Percentiles rank a stretch among this genome's conserved stretches.
phyloP scores from a whole-genome alignment of 2,113 vertebrate species.

The Pipra filicauda region DNA sequence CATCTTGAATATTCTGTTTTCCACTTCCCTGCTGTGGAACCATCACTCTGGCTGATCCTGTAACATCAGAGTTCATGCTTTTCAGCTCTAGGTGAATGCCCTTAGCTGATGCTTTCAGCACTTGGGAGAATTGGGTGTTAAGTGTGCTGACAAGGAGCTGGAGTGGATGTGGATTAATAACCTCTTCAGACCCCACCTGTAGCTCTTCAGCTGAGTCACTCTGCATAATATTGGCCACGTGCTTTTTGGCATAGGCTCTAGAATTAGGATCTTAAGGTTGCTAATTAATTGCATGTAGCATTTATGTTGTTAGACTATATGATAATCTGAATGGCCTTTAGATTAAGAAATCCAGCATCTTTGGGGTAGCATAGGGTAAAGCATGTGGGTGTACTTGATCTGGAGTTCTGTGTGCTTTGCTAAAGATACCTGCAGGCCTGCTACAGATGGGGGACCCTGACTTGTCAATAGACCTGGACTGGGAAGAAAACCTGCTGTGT shows the following conservation, averaged over 20 bases:
- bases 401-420: not conserved
- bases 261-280: not conserved
- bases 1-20: not conserved
- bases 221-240: not conserved
- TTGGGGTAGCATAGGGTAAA: not conserved
- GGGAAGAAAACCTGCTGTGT: not conserved
- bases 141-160: not conserved
- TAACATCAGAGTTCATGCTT: not conserved
- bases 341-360: not conserved
- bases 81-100: not conserved
- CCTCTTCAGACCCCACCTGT: not conserved
- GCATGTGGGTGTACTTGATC: not conserved
- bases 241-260: not conserved
- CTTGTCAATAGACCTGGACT: not conserved
- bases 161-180: constrained; percentile 16
- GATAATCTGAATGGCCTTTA: not conserved
- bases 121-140: not conserved
- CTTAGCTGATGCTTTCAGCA: not conserved
- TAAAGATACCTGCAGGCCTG: not conserved
- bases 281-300: not conserved
- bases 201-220: not conserved
- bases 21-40: not conserved
- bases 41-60: not conserved
- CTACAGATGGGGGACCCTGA: not conserved
- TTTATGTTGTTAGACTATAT: not conserved